phyloP scores from a whole-genome alignment of 2,888 invertebrate genomes.

The Cremastobaeus sp. region DNA sequence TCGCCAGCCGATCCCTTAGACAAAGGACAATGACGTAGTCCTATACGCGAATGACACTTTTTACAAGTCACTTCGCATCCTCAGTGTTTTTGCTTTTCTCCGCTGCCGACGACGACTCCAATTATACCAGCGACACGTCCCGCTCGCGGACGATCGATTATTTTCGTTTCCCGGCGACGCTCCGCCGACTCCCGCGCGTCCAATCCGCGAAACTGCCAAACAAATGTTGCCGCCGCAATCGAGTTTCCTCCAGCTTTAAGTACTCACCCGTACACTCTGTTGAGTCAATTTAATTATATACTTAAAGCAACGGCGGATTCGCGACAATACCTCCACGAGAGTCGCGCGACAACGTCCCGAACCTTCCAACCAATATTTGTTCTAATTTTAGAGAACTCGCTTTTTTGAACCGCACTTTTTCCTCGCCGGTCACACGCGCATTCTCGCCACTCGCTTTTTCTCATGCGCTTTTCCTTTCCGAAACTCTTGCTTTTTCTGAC shows the following conservation, averaged over 20 bases:
- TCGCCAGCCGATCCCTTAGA: constrained; percentile 36
- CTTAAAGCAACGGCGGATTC: constrained; percentile 1
- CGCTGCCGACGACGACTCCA: neutral
- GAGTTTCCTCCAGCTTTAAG: neutral
- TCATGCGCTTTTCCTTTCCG: constrained; percentile 19
- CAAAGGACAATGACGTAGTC: constrained; percentile 52
- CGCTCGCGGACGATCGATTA: constrained; percentile 1
- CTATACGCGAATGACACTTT: constrained; percentile 37
- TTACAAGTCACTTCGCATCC: constrained; percentile 11
- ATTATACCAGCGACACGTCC: constrained; percentile 12
- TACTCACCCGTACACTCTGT: no score
- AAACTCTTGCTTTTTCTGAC: neutral
- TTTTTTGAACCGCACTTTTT: constrained; percentile 1
- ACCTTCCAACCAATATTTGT: constrained; percentile 9
- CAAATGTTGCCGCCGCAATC: neutral
- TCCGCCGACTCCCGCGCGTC: neutral
- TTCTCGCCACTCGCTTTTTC: no score
- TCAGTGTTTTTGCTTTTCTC: constrained; percentile 1
- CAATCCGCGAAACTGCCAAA: neutral
- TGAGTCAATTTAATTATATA: constrained; percentile 17
- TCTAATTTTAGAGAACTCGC: constrained; percentile 1
- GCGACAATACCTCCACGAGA: constrained; percentile 12
- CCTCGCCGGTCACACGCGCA: constrained; percentile 2
- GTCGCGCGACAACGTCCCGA: neutral
- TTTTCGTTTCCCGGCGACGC: neutral